Evolutionary conservation across 2,113 vertebrate genomes (phyloP).

Genomic region (rabbit (Oryctolagus cuniculus)): mOryCun1.1 NC_091453.1:86537501-86538000

Average conservation of each 20-base stretch:
- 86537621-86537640: slow-evolving; percentile 18
- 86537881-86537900: slow-evolving; percentile 34
- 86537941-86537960: slow-evolving; percentile 37
- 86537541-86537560: slow-evolving; percentile 53
- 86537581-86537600: slow-evolving; percentile 26
- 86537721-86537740: slow-evolving; percentile 29
- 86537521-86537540: slow-evolving; percentile 48
- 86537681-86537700: background rate
- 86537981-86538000: background rate
- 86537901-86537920: slow-evolving; percentile 21
- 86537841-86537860: background rate
- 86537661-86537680: background rate
- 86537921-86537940: slow-evolving; percentile 33
- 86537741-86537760: slow-evolving; percentile 45
- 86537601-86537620: slow-evolving; percentile 27
- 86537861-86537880: background rate
- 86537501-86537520: slow-evolving; percentile 45
- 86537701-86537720: slow-evolving; percentile 28
- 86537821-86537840: slow-evolving; percentile 7
- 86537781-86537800: slow-evolving; percentile 42
- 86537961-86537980: background rate
- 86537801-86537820: slow-evolving; percentile 57
- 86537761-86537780: background rate
- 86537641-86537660: slow-evolving; percentile 45
- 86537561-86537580: background rate